Evolutionary conservation across 2,113 vertebrate species (phyloP), one percentile per base, ranked within the genome.

Genomic region (Brachirus orientalis): DNA sequence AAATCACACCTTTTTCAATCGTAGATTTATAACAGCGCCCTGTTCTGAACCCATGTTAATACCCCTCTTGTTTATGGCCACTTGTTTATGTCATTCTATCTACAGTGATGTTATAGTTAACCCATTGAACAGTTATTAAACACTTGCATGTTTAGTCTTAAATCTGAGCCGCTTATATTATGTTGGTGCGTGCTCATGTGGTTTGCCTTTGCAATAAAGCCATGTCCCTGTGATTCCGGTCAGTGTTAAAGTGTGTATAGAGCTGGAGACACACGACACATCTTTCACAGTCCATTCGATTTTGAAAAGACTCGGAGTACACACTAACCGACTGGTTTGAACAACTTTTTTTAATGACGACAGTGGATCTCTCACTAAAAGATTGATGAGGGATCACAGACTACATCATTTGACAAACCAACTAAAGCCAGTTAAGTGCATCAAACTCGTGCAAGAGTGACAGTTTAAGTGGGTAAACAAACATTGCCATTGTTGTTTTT

Each of bases 61-160:
- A 16, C 2, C 6, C 2, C 18, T 52, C 36, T 12, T 7, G 40
- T 18, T 40, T 57, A 53, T 8, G 48, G 37, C 20, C 8, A 16
- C 14, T 41, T 28, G 33, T 38, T 52, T 18, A 17, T 63, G 28
- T 10, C 47, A 22, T 63, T 68, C 45, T 51, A 12, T 28, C 36
- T 35, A 22, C 14, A 56, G 1, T 61, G 17, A 18, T 43, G 22
- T 17, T 52, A 37, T 6, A 18, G 35, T 55, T 10, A 3, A 56
- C 17, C 3, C 2, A 12, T 0, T 7, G 10, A 12, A 11, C 11
- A 5, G 10, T 12, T 43, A 13, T 43, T n/a, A n/a, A n/a, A n/a
- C n/a, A n/a, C n/a, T n/a, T 43, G 38, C 9, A 40, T 40, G 40
- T 43, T 43, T 43, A 13, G 4, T 43, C 40, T 14, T 14, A 12